phyloP scores from a whole-genome alignment of 2,888 invertebrate genomes.

The Aethes cnicana region DNA sequence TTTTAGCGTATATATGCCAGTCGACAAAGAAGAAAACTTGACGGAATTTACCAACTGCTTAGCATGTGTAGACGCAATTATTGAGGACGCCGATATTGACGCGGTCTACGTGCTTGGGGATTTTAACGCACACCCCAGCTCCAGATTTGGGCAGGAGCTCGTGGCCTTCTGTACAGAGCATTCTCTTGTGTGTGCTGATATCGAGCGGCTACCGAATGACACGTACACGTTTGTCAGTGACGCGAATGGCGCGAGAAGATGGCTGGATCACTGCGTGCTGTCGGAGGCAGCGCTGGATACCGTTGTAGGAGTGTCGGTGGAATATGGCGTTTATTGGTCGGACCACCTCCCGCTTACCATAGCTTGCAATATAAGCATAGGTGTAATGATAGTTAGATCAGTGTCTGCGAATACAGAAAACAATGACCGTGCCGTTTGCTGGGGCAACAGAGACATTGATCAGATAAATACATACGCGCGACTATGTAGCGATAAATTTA shows the following conservation, averaged over 20 bases:
- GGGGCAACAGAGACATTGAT: background rate
- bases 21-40: background rate
- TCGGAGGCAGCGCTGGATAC: background rate
- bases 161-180: background rate
- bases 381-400: background rate
- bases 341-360: background rate
- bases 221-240: background rate
- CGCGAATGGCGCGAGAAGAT: background rate
- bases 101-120: background rate
- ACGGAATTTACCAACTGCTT: background rate
- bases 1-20: background rate
- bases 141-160: background rate
- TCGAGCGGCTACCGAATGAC: background rate
- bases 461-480: background rate
- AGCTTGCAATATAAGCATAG: background rate
- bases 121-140: too few relatives aligned
- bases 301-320: background rate
- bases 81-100: background rate
- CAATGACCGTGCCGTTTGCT: background rate
- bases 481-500: background rate
- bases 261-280: conserved; percentile 9
- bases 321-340: background rate
- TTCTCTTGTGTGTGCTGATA: background rate
- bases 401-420: background rate
- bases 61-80: background rate